Base-by-base conservation (phyloP, 2,888 invertebrate genomes). In the Cyrtodaria siliqua region DNA sequence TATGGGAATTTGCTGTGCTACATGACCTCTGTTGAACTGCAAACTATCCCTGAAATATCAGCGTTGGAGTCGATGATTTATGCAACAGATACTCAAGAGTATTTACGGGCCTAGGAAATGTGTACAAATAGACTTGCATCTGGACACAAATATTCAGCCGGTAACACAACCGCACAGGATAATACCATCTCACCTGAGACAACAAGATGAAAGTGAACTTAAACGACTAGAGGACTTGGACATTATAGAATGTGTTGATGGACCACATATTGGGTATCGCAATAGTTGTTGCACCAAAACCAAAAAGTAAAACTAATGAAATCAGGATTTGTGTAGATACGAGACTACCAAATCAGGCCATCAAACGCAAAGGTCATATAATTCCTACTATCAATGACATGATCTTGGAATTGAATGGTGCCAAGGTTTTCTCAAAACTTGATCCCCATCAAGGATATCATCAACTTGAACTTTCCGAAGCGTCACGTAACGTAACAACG, bases 171-270 rank as follows among this genome's bases (percentile, higher is more conserved):
- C 40, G 23, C 78, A 82, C 33, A 47, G 79, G 16, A 27, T 84
- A 9, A 77, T 81, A 23, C 79, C 82, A 0, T 86, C 83, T 63
- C 81, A 81, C 40, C n/a, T 82, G 6, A 47, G 80, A 4, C 63
- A 79, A 27, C 52, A 77, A 4, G 70, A 84, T 1, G 79, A 82
- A 62, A 38, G 60, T 20, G 79, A 87, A 52, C 55, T 87, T n/a
- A 59, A 77, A 44, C 53, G 62, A 9, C 61, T 84, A 29, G 59
- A 78, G 42, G 64, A 81, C 14, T 49, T 74, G 8, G 85, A 81
- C 61, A 73, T 87, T n/a, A 87, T 87, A 20, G 86, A 87, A 47
- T 67, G 52, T 50, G 79, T 82, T 18, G 80, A 78, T 26, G 86
- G 84, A 1, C 85, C 82, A 14, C 85, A 40, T 79, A 83, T 9